Conservation (phyloP, 2,113 vertebrate species). For the Etia nguti region DNA sequence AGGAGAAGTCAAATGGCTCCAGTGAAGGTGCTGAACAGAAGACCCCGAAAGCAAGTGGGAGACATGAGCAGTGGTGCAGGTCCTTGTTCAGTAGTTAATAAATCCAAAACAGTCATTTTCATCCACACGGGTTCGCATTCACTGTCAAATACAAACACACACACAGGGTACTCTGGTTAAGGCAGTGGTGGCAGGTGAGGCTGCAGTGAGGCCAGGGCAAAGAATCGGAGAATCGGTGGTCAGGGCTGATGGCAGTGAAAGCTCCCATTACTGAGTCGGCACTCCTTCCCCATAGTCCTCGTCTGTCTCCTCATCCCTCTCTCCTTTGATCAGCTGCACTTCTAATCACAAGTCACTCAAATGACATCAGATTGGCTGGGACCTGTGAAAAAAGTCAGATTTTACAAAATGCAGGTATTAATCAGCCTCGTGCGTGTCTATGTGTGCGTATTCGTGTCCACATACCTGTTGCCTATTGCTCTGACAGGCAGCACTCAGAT, state of each 20-base stretch:
- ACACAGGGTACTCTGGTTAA: constrained; percentile 80
- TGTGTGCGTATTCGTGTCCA: neutral
- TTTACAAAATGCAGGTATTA: neutral
- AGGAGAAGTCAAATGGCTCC: constrained; percentile 3
- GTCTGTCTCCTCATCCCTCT: constrained; percentile 25
- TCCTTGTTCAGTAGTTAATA: constrained; percentile 63
- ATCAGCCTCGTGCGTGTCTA: neutral
- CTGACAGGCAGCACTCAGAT: constrained; percentile 94
- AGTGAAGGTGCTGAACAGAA: constrained; percentile 30
- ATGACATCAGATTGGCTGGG: constrained; percentile 98
- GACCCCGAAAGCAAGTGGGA: constrained; percentile 11
- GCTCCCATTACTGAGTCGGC: constrained; percentile 53
- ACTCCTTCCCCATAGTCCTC: constrained; percentile 43
- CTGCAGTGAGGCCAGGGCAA: constrained; percentile 63
- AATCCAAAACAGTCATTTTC: constrained; percentile 73
- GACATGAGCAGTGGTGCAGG: constrained; percentile 45
- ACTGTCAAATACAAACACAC: constrained; percentile 19
- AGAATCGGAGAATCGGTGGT: constrained; percentile 29
- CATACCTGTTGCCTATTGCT: constrained; percentile 94
- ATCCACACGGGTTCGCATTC: constrained; percentile 15
- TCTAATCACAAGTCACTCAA: constrained; percentile 77
- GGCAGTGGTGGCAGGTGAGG: constrained; percentile 87
- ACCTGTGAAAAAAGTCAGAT: constrained; percentile 70
- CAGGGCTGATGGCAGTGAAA: constrained; percentile 78
- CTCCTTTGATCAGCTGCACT: constrained; percentile 28